phyloP scores from a whole-genome alignment of 2,797 vertebrate species.

The Enteromius thamalakanensis region DNA sequence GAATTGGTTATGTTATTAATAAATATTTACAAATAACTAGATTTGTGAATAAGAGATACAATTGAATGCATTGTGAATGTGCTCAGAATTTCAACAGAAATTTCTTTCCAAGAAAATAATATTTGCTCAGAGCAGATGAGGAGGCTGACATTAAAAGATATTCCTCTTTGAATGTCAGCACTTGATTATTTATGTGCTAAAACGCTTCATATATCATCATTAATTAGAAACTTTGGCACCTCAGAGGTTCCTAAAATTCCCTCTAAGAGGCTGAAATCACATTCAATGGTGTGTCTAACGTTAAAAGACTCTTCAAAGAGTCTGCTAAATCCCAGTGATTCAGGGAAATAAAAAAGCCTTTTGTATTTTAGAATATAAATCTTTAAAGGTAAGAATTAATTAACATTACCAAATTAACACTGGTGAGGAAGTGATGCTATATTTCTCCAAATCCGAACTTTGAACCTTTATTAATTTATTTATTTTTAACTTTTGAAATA shows the following conservation, averaged over 20 bases:
- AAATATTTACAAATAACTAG: not conserved
- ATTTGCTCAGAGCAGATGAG: constrained; percentile 15
- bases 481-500: not conserved
- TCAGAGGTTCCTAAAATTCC: constrained; percentile 29
- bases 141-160: constrained; percentile 38
- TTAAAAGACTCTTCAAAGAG: not conserved
- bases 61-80: not conserved
- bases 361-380: not conserved
- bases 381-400: not conserved
- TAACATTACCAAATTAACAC: not conserved
- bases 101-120: constrained; percentile 7
- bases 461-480: not conserved
- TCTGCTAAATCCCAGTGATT: not conserved
- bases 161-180: constrained; percentile 40
- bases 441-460: not conserved
- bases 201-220: constrained; percentile 47
- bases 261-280: constrained; percentile 36
- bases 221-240: constrained; percentile 53
- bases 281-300: constrained; percentile 25
- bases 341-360: not conserved
- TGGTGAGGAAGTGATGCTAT: not conserved
- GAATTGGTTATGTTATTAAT: not conserved
- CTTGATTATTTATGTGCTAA: constrained; percentile 33
- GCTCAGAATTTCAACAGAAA: not conserved
- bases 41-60: not conserved